These are phyloP conservation scores for Peromyscus maniculatus DNA, from an alignment of 2,113 vertebrate species.

Conservation along the genomic window DNA sequence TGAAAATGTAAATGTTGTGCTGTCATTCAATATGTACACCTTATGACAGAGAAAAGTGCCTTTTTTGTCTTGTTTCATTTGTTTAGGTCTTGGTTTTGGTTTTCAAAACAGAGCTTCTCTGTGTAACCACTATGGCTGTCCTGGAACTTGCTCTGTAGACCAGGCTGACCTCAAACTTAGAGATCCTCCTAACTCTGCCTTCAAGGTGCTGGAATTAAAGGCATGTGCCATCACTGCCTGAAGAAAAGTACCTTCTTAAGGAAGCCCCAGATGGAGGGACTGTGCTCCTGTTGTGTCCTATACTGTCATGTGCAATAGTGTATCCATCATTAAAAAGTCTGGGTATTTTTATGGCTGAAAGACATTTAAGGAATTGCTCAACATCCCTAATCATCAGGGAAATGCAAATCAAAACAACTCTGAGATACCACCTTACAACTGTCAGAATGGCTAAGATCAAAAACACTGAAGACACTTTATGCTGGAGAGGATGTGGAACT, in stretches of 20 bases:
- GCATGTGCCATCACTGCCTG: neutral
- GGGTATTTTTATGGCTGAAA: neutral
- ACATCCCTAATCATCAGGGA: no score
- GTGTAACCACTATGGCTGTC: neutral
- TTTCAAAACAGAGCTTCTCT: neutral
- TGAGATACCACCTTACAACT: no score
- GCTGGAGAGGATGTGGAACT: no score
- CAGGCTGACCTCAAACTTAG: neutral
- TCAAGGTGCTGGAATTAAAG: neutral
- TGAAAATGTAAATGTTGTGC: neutral
- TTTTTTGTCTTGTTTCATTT: neutral
- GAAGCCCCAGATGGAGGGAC: neutral
- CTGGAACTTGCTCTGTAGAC: neutral
- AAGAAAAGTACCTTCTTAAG: neutral
- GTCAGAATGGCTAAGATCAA: no score
- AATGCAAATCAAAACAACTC: no score
- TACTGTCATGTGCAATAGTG: neutral
- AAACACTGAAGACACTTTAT: no score
- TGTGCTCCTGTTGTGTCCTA: neutral
- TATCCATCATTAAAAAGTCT: neutral
- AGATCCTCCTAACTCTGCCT: neutral
- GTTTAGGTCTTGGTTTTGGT: neutral
- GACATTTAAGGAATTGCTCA: no score
- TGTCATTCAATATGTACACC: neutral
- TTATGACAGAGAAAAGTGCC: neutral